phyloP scores from a whole-genome alignment of 2,113 vertebrate species.

The Caloenas nicobarica region DNA sequence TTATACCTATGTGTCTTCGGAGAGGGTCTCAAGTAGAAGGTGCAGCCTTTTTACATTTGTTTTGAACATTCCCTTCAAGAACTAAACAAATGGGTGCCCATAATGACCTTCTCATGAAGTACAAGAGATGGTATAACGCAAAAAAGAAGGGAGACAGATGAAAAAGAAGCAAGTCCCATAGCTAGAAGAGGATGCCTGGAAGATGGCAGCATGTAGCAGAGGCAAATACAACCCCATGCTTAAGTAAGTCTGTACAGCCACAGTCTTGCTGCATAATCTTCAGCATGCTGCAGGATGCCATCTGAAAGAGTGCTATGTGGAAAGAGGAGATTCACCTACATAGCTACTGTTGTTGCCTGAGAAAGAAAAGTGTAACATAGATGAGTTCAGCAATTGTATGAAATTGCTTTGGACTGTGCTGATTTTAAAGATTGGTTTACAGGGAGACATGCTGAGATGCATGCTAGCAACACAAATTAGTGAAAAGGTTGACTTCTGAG shows the following conservation, averaged over 20 bases:
- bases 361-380: background rate
- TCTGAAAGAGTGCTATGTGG: rapidly evolving
- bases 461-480: background rate
- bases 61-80: background rate
- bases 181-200: background rate
- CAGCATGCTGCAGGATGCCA: background rate
- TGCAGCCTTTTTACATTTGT: background rate
- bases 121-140: background rate
- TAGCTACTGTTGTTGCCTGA: background rate
- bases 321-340: background rate
- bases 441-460: background rate
- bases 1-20: background rate
- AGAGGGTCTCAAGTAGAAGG: background rate
- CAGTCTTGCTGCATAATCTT: rapidly evolving
- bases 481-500: background rate
- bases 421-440: background rate
- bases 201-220: background rate
- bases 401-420: background rate
- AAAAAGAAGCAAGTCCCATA: background rate
- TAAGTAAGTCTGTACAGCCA: background rate
- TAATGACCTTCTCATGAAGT: background rate
- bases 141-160: background rate
- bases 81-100: background rate
- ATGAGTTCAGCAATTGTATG: background rate
- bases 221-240: background rate